Evolutionary conservation across 2,113 vertebrate genomes (phyloP).

Genomic region (Platichthys flesus): DNA sequence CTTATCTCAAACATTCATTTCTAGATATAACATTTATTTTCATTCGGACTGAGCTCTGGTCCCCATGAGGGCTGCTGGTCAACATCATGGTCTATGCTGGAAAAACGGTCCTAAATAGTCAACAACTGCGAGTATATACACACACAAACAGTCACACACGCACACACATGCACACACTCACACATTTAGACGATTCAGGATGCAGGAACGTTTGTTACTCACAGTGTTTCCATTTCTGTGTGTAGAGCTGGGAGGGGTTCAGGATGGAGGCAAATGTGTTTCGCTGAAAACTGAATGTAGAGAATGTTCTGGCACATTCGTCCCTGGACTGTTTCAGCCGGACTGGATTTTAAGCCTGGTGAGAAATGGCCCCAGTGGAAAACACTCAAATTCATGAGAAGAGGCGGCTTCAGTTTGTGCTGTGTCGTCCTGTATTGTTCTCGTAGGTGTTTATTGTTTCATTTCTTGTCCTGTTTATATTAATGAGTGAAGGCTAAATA

Average conservation of each 20-base stretch:
- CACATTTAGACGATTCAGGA: not conserved
- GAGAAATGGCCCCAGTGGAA: not conserved
- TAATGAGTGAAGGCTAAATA: not conserved
- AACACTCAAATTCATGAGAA: not conserved
- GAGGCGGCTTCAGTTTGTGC: not conserved
- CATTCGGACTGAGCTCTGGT: too few relatives aligned
- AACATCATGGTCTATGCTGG: too few relatives aligned
- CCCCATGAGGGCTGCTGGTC: too few relatives aligned
- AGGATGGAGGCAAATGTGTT: not conserved
- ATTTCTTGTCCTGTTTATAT: not conserved
- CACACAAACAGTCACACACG: not conserved
- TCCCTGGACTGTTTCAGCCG: not conserved
- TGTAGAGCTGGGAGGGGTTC: not conserved
- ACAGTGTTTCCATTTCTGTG: not conserved
- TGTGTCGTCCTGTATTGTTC: not conserved
- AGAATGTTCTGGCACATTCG: constrained; percentile 22
- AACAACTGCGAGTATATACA: not conserved
- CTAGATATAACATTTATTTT: too few relatives aligned
- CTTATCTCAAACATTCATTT: too few relatives aligned
- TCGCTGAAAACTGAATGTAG: constrained; percentile 1
- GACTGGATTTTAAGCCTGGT: not conserved
- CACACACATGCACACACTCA: not conserved
- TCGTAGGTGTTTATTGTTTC: not conserved
- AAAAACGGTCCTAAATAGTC: too few relatives aligned
- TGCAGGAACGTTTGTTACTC: not conserved